These are phyloP conservation scores for Agrotis puta DNA, from an alignment of 2,888 invertebrate species.

Conservation along the genomic window DNA sequence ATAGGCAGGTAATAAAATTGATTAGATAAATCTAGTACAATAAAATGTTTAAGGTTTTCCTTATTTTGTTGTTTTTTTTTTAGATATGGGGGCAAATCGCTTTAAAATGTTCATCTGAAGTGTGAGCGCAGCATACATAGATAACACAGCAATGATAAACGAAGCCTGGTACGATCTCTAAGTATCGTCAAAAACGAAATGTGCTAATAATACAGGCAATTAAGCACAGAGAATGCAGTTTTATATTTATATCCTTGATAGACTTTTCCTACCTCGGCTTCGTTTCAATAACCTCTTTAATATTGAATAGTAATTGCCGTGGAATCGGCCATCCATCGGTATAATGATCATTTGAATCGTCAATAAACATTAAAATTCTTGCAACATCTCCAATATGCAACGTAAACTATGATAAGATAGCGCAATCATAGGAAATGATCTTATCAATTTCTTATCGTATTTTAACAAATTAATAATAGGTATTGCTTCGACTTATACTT, in stretches of 20 bases:
- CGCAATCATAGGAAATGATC: conserved; percentile 46
- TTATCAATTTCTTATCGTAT: conserved; percentile 45
- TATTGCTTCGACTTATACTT: conserved; percentile 44
- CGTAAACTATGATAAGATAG: conserved; percentile 50
- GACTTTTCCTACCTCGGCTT: background rate
- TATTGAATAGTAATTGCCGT: too few species aligned
- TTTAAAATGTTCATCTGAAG: conserved; percentile 4
- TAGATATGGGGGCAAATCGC: background rate
- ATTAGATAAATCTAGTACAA: conserved; percentile 24
- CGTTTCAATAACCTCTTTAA: background rate
- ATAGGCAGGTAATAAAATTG: conserved; percentile 36
- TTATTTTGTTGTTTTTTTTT: conserved; percentile 6
- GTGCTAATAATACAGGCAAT: background rate
- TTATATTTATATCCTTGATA: too few species aligned
- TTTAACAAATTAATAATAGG: conserved; percentile 43
- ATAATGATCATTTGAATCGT: conserved; percentile 12
- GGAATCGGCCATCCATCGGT: background rate
- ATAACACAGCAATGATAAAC: conserved; percentile 5
- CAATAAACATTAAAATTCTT: conserved; percentile 38
- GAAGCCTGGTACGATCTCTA: background rate
- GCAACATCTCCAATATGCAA: conserved; percentile 37
- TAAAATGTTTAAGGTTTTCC: conserved; percentile 21
- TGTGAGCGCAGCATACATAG: background rate
- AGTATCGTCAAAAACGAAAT: background rate
- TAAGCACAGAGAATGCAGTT: background rate